Evolutionary conservation across 1,140 invertebrate genomes (phyloP).

Genomic region (Cotesia vestalis): DNA sequence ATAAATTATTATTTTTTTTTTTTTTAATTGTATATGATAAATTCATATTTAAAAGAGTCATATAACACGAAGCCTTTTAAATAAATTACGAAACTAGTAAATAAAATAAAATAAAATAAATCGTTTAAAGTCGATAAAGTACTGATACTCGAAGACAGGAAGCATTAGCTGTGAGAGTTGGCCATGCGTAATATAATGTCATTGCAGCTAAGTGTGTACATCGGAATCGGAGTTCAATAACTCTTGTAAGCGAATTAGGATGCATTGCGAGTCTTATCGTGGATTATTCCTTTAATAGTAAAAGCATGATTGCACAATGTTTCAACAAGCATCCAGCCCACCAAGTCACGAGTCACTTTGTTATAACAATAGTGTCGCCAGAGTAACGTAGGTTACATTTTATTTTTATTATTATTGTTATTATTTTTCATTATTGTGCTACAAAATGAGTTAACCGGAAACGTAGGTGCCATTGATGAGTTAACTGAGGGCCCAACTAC

Average conservation of each 20-base stretch:
- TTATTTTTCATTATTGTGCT: too few relatives aligned
- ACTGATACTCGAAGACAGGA: slow-evolving; percentile 29
- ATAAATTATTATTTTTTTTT: too few relatives aligned
- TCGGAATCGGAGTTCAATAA: slow-evolving; percentile 39
- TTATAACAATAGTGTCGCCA: slow-evolving; percentile 35
- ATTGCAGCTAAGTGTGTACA: neutral
- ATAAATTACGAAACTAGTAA: too few relatives aligned
- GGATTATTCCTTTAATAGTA: slow-evolving; percentile 34
- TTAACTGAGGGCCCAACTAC: slow-evolving; percentile 50
- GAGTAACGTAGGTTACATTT: slow-evolving; percentile 29
- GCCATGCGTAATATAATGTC: slow-evolving; percentile 30
- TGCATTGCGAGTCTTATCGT: slow-evolving; percentile 30
- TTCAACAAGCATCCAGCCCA: slow-evolving; percentile 33
- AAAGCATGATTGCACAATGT: slow-evolving; percentile 38
- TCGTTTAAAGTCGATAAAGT: neutral
- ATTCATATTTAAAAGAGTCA: neutral
- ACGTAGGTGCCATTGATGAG: slow-evolving; percentile 42
- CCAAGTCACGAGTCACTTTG: too few relatives aligned
- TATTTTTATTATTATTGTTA: too few relatives aligned
- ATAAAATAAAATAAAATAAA: neutral
- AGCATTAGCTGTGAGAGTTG: slow-evolving; percentile 24
- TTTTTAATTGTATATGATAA: too few relatives aligned
- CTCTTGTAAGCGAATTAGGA: slow-evolving; percentile 34
- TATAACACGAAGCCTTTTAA: neutral
- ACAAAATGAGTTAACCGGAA: slow-evolving; percentile 44